Base-by-base conservation (phyloP, 2,113 vertebrate genomes). In the Madoqua kirkii region DNA sequence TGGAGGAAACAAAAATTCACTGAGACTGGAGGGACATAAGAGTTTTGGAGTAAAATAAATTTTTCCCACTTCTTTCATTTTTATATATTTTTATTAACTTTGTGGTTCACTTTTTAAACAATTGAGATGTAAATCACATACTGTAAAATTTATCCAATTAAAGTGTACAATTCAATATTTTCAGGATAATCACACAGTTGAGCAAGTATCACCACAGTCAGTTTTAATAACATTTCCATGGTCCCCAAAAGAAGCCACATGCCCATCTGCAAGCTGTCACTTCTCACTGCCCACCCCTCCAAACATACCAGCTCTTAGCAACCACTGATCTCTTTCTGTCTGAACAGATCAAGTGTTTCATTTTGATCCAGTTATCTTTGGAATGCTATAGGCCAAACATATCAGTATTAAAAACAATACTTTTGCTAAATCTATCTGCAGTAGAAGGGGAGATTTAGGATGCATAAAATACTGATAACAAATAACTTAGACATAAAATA, bases 321-420 rank as follows among this genome's bases (percentile, higher is more conserved):
- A n/a, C n/a, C 16, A 6, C 50, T 43, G 6, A 74, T 29, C 7
- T 5, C 60, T 40, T 40, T 33, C 33, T 52, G 11, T 43, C 21
- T 43, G 17, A 62, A 36, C n/a, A 6, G 48, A n/a, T 67, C 79
- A 83, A 36, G 50, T 83, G 64, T 74, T 94, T 92, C 84, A 29
- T 88, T 94, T 90, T 55, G 52, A 96, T 76, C 31, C 76, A 40
- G 52, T 88, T 96, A 91, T 54, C 79, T 96, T 94, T 74, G 86
- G 89, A 85, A 87, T 85, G 52, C 27, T 64, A 27, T n/a, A 59
- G 83, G 31, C 54, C 62, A 92, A 92, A 92, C 31, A 76, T 52
- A 43, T 50, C 88, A 54, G 54, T 54, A 54, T 33, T 48, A 54
- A 50, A 87, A 48, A 71, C 7, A 54, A 43, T 40, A 40, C 31